Percentiles rank a stretch among this genome's conserved stretches.
phyloP scores from a whole-genome alignment of 2,888 invertebrate genomes.

The Orchesellides sinensis region DNA sequence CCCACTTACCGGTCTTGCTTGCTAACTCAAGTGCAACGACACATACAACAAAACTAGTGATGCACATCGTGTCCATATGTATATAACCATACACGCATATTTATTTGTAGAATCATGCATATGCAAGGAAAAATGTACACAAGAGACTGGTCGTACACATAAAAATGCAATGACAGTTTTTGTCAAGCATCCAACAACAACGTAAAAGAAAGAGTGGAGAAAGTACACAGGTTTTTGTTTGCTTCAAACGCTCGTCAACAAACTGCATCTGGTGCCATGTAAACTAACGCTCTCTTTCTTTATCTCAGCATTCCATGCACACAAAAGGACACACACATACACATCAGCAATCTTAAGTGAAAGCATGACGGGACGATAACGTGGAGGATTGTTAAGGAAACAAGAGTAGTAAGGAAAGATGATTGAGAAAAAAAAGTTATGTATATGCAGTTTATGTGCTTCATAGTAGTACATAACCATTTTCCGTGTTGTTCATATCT shows the following conservation, averaged over 20 bases:
- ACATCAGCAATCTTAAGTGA: background rate
- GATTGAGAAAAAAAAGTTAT: constrained; percentile 15
- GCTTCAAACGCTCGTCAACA: background rate
- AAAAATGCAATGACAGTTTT: constrained; percentile 60
- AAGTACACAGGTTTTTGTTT: background rate
- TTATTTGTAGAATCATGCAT: too few species aligned
- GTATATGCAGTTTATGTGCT: background rate
- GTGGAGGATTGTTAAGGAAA: background rate
- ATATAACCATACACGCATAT: too few species aligned
- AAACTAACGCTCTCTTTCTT: background rate
- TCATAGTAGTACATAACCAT: constrained; percentile 45
- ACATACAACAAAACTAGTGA: too few species aligned
- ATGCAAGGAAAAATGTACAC: too few species aligned
- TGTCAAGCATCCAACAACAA: constrained; percentile 56
- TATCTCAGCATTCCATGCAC: constrained; percentile 11
- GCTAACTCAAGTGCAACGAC: background rate
- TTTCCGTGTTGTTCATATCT: constrained; percentile 45
- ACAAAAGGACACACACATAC: background rate
- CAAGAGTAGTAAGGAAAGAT: background rate
- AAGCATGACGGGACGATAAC: background rate
- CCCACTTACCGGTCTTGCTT: background rate
- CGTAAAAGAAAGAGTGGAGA: constrained; percentile 3
- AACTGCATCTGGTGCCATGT: background rate
- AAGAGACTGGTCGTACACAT: too few species aligned
- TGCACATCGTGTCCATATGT: too few species aligned